Base-by-base conservation (phyloP, 2,888 invertebrate species). In the Dryobotodes eremita region DNA sequence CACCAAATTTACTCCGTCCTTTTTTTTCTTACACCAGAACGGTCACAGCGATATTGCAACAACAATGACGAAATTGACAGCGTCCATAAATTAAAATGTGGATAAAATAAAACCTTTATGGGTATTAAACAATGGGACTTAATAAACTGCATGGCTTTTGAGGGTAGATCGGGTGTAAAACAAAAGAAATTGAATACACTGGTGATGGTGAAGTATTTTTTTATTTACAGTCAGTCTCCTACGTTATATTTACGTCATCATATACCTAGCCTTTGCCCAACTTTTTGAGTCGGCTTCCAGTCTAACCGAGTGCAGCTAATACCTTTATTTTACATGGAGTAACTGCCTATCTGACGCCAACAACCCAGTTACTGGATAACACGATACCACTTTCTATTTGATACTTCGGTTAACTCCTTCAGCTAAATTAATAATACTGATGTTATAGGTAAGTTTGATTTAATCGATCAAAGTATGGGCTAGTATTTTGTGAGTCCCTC, bases 41-140 rank as follows among this genome's bases (percentile, higher is more conserved):
- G 62, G 23, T 69, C 42, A 64, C 36, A 31, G n/a, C 66, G 17
- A 61, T 77, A 78, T 42, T 50, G 55, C 11, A 64, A 20, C 66
- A 83, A 83, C 78, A 83, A 83, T 78, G 48, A 66, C 71, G 59
- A 66, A 68, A 69, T 76, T 68, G 77, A 76, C 80, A 83, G 80
- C 83, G 31, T 68, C 68, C 83, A 80, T 80, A 80, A 75, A 75
- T 82, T 42, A 82, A 80, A 78, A 76, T 15, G 64, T 71, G 57
- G 69, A 80, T 85, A 81, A 83, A 87, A 84, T 81, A 78, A 81
- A 83, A 62, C 48, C 77, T 70, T 69, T 48, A 64, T 59, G 66
- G 68, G 64, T 57, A 31, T 46, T 15, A 69, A 42, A 83, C 79
- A 83, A 78, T 64, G 69, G 50, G 26, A n/a, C 0, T 70, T 78